Base-by-base conservation (phyloP, 2,888 invertebrate genomes). In the Anticlea derivata region DNA sequence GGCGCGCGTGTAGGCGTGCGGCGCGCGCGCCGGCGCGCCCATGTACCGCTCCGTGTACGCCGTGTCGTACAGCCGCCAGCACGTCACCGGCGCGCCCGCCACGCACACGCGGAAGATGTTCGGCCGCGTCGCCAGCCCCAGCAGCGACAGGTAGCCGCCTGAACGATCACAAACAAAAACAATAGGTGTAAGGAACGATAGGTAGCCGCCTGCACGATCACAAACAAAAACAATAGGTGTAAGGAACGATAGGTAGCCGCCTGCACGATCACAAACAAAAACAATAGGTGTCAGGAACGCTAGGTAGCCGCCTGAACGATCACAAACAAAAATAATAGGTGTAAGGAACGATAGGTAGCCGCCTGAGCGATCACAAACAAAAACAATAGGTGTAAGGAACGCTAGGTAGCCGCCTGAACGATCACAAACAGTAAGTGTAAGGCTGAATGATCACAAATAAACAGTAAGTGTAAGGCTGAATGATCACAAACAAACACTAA, bases 41-140 rank as follows among this genome's bases (percentile, higher is more conserved):
- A 99, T 97, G 86, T 99, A 99, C 27, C 99, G 93, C 89, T 99
- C 99, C 1, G 98, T 98, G 90, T 99, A 99, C 7, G 98, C 99
- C 0, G 99, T 99, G 86, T 99, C 99, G 88, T 99, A 99, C 46
- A 98, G 93, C 58, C 95, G 93, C 99, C 99, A 99, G 75, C 96
- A 96, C 6, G 98, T 98, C 2, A 99, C 99, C 0, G 99, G 99
- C 7, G 99, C 99, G 43, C 99, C 99, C 38, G 99, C 98, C 60
- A 99, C 96, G 55, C 98, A 97, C 68, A 97, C 95, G 92, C 98
- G 98, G 89, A 99, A 99, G 56, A 98, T 92, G 70, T 98, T 95
- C 0, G 98, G 97, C 75, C 97, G 94, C 60, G 98, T 97, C 53
- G 97, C 96, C 33, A 99, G 90, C 0, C 97, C 98, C 94, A 99